A percentile compares a stretch with the other conserved stretches of the same genome.
Evolutionary conservation across 2,797 vertebrate species (phyloP).

Genomic region (Tachyglossus aculeatus): DNA sequence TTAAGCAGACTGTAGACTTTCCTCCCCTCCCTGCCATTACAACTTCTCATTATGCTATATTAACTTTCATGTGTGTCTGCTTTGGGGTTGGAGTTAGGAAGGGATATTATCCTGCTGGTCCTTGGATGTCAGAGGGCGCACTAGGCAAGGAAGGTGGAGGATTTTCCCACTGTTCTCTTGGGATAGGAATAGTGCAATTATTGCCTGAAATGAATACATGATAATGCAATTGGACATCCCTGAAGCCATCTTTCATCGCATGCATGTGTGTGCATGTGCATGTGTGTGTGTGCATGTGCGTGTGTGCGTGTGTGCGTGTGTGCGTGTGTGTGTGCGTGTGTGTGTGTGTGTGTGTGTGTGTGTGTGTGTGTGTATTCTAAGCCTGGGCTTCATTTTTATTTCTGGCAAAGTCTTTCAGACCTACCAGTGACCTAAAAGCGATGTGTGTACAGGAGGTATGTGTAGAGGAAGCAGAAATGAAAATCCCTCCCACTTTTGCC

Average conservation of each 20-base stretch:
- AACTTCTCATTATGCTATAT: conserved; percentile 9
- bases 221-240: no score
- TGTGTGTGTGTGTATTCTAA: no score
- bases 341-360: no score
- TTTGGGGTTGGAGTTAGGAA: conserved; percentile 8
- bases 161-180: neutral
- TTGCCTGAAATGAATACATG: no score
- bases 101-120: no score
- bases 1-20: conserved; percentile 15
- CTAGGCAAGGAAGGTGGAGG: neutral
- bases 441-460: conserved; percentile 10
- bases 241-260: no score
- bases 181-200: no score
- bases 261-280: no score
- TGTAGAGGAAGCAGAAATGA: conserved; percentile 23
- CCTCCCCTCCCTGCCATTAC: conserved; percentile 17
- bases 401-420: conserved; percentile 11
- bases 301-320: no score
- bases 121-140: conserved; percentile 4
- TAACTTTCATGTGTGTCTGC: conserved; percentile 11
- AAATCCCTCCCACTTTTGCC: conserved; percentile 7
- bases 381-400: conserved; percentile 9
- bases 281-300: no score
- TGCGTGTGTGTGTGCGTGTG: no score
- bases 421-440: conserved; percentile 3